Percentiles rank a stretch among this genome's conserved stretches.
Evolutionary conservation across 2,797 vertebrate genomes (phyloP).

Genomic region (Menidia menidia): DNA sequence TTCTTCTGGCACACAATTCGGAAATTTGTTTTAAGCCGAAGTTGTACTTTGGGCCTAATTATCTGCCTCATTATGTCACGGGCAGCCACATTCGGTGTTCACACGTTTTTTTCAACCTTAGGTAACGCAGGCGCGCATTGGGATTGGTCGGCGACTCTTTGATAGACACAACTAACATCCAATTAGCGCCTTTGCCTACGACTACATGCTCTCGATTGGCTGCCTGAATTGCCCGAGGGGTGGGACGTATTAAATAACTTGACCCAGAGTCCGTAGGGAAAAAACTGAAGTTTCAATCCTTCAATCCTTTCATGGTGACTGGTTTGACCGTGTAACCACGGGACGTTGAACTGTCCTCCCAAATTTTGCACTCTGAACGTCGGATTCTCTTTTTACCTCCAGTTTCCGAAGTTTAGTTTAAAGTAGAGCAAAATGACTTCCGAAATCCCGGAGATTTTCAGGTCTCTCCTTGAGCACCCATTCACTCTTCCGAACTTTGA

Average conservation of each 20-base stretch:
- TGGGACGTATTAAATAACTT: conserved; percentile 60
- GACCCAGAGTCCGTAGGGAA: neutral
- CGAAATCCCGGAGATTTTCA: conserved; percentile 93
- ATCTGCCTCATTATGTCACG: neutral
- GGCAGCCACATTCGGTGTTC: neutral
- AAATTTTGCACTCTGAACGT: neutral
- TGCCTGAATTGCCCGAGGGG: neutral
- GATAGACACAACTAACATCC: neutral
- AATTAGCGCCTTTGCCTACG: conserved; percentile 39
- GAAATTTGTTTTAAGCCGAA: accelerated
- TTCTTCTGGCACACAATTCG: neutral
- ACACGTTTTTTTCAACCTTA: conserved; percentile 31
- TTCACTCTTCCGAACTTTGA: conserved; percentile 84
- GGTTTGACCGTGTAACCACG: neutral
- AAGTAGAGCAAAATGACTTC: conserved; percentile 62
- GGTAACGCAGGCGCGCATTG: conserved; percentile 28
- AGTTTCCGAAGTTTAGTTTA: neutral
- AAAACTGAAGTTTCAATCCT: neutral
- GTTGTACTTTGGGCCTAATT: neutral
- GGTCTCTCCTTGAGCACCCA: conserved; percentile 88
- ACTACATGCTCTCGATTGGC: conserved; percentile 49
- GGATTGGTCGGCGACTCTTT: conserved; percentile 42
- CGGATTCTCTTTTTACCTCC: neutral
- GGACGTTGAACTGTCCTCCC: neutral
- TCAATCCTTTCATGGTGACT: accelerated